Evolutionary conservation across 2,113 vertebrate species (phyloP).

Genomic region (Cettia cetti): DNA sequence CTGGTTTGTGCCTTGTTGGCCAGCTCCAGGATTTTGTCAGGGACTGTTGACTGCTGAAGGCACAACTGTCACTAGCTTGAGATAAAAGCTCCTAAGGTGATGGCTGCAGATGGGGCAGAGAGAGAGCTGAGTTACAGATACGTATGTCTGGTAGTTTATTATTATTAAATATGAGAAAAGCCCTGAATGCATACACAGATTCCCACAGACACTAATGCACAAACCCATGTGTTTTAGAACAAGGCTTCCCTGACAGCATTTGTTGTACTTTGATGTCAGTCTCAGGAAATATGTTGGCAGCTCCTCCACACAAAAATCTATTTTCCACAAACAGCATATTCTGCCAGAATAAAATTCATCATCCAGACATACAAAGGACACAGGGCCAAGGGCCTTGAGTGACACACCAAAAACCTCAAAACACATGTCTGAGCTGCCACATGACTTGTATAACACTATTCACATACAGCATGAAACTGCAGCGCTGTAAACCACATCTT

Average conservation of each 20-base stretch:
- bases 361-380: conserved; percentile 63
- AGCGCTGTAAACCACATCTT: not conserved
- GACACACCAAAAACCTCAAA: conserved; percentile 65
- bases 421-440: conserved; percentile 57
- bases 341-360: conserved; percentile 49
- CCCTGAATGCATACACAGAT: not conserved
- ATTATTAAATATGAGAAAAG: not conserved
- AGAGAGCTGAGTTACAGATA: not conserved
- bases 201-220: not conserved
- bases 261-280: conserved; percentile 52
- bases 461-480: not conserved
- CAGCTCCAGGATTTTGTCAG: not conserved
- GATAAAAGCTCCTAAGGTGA: not conserved
- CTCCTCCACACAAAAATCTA: conserved; percentile 6
- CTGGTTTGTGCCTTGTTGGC: not conserved
- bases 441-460: conserved; percentile 36
- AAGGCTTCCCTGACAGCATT: conserved; percentile 48
- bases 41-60: not conserved
- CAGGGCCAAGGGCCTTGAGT: conserved; percentile 53
- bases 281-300: conserved; percentile 60
- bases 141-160: not conserved
- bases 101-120: not conserved
- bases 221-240: not conserved
- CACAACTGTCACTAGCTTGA: not conserved
- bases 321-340: conserved; percentile 50